Conservation (phyloP, 2,888 invertebrate species). For the Aelia acuminata region DNA sequence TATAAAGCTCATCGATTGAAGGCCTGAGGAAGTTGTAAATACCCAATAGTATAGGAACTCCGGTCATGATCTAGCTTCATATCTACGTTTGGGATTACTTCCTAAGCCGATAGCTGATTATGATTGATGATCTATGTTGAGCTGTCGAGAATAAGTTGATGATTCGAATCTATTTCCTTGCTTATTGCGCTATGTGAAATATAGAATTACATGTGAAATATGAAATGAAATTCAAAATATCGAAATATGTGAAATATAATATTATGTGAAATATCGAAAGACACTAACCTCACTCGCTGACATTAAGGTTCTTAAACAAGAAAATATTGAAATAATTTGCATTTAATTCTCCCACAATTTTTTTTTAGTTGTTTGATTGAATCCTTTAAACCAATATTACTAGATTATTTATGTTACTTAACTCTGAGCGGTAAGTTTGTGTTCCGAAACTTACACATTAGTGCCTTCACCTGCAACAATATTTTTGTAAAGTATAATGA, state of each 20-base stretch:
- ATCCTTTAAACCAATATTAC: too few species aligned
- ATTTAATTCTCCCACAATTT: too few species aligned
- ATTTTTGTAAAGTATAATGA: slow-evolving; percentile 7
- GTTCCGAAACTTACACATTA: background rate
- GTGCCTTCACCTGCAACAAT: background rate
- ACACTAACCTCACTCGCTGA: too few species aligned
- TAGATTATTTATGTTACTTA: too few species aligned
- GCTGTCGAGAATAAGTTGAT: background rate
- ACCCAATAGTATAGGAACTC: background rate
- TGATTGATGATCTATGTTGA: background rate
- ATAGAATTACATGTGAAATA: too few species aligned
- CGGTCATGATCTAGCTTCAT: background rate
- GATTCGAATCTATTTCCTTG: background rate
- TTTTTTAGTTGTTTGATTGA: too few species aligned
- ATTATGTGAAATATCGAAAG: too few species aligned
- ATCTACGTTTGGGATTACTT: background rate
- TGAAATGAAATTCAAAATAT: too few species aligned
- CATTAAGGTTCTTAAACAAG: too few species aligned
- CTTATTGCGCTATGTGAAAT: background rate
- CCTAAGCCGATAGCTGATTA: background rate
- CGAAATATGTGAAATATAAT: too few species aligned
- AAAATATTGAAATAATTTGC: too few species aligned
- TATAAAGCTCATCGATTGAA: background rate
- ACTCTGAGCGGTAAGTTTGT: too few species aligned
- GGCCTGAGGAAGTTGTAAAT: background rate